Conservation (phyloP, 2,113 vertebrate species). For the Cyanoliseus patagonus region DNA sequence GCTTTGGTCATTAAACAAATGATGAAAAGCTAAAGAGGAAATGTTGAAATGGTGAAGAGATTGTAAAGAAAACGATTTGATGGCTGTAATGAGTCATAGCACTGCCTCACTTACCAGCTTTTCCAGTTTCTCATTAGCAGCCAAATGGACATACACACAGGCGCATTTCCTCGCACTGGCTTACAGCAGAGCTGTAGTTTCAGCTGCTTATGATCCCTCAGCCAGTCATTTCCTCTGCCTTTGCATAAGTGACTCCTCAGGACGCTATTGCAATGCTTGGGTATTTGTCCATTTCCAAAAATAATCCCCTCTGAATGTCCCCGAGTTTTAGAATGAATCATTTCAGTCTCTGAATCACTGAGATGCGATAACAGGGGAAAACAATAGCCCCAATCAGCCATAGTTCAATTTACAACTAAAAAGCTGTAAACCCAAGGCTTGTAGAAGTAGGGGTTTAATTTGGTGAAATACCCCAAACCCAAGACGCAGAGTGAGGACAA, state of each 20-base stretch:
- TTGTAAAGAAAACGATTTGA: background rate
- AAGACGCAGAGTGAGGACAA: background rate
- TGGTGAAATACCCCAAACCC: background rate
- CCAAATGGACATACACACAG: background rate
- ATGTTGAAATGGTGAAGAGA: background rate
- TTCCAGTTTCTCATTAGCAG: background rate
- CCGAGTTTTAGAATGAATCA: background rate
- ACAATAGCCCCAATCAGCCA: background rate
- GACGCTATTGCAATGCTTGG: background rate
- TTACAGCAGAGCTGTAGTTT: background rate
- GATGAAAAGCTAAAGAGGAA: background rate
- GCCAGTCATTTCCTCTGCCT: background rate
- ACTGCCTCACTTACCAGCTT: background rate
- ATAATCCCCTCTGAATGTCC: background rate
- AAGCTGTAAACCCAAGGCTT: background rate
- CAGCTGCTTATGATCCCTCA: background rate
- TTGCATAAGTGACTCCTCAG: background rate
- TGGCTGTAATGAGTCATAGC: background rate
- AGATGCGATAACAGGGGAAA: background rate
- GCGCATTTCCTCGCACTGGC: background rate
- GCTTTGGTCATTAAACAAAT: background rate
- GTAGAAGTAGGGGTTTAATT: background rate
- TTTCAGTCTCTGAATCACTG: constrained; percentile 16
- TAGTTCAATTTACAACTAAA: background rate
- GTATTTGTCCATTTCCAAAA: background rate